Conservation (phyloP, 2,888 invertebrate species). For the Cephonodes hylas region DNA sequence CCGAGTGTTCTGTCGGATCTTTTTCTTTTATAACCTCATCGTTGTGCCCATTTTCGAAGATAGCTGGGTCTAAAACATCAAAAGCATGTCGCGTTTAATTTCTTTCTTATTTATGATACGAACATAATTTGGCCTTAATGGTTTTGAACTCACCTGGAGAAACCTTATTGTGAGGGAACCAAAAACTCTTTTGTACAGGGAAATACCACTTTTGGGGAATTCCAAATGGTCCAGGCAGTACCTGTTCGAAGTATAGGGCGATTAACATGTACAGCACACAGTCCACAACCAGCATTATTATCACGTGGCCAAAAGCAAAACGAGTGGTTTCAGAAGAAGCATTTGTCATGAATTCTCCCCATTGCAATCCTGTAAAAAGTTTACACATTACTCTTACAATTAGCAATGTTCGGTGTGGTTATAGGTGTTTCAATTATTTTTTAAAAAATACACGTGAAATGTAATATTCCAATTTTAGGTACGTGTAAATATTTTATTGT, state of each 20-base stretch:
- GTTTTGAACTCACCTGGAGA: no score
- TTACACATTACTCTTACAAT: no score
- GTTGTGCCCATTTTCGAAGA: no score
- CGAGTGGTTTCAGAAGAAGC: conserved; percentile 84
- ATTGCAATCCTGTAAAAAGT: conserved; percentile 77
- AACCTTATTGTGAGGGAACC: conserved; percentile 58
- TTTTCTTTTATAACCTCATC: conserved; percentile 70
- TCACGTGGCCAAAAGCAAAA: conserved; percentile 85
- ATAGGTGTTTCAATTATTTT: no score
- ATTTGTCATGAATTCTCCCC: conserved; percentile 83
- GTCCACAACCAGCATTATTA: conserved; percentile 87
- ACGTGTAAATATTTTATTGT: no score
- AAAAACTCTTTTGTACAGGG: conserved; percentile 82
- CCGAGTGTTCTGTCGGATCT: conserved; percentile 65
- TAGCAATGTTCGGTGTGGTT: no score
- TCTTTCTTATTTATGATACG: no score
- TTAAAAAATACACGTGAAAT: no score
- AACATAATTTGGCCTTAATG: no score
- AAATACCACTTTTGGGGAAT: conserved; percentile 92
- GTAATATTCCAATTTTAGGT: no score
- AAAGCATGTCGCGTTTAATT: no score
- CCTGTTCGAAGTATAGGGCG: conserved; percentile 92
- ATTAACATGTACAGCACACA: conserved; percentile 86
- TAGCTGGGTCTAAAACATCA: no score
- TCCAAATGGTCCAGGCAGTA: conserved; percentile 93